Evolutionary conservation across 1,140 invertebrate species (phyloP), one percentile per base, ranked within the genome.

Genomic region (Megalopta genalis): DNA sequence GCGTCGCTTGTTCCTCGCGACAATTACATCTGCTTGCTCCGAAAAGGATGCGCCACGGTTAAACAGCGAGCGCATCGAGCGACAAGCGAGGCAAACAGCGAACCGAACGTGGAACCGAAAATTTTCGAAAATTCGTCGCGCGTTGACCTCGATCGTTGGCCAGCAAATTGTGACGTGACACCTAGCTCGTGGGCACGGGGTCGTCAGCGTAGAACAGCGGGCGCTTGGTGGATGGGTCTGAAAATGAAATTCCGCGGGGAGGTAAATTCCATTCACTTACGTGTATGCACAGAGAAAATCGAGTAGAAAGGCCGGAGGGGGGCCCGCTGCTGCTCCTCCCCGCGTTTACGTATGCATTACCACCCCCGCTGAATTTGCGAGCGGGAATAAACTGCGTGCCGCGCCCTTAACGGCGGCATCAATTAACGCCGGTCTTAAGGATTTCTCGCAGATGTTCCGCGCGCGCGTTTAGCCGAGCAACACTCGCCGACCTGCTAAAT

Each of bases 221-320:
- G 68, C 52, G 78, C 80, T n/a, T 80, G 72, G 75, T 82, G 80
- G 84, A 86, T 88, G 86, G 81, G 49, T 80, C 72, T 81, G 87
- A 89, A 89, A 89, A 89, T 89, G 88, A 89, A 89, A 89, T 89
- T 89, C 88, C 87, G 81, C 77, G 82, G 76, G 73, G 80, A 80
- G 65, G 72, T 75, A 75, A 85, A 86, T 86, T 86, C 83, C 84
- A 86, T 85, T 85, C 85, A 74, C 77, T 83, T 83, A 75, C 82
- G 77, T 83, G 73, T 63, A 72, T 46, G 73, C 62, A 76, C 75
- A 71, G 57, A 69, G 75, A 69, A 85, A 85, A 52, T 79, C 82
- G 39, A 77, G 59, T 57, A 62, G 46, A 70, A 74, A 75, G 59
- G 63, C 57, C 25, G n/a, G n/a, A n/a, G n/a, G n/a, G n/a, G n/a